Conservation (phyloP, 2,113 vertebrate genomes). For the Gracilinanus agilis region DNA sequence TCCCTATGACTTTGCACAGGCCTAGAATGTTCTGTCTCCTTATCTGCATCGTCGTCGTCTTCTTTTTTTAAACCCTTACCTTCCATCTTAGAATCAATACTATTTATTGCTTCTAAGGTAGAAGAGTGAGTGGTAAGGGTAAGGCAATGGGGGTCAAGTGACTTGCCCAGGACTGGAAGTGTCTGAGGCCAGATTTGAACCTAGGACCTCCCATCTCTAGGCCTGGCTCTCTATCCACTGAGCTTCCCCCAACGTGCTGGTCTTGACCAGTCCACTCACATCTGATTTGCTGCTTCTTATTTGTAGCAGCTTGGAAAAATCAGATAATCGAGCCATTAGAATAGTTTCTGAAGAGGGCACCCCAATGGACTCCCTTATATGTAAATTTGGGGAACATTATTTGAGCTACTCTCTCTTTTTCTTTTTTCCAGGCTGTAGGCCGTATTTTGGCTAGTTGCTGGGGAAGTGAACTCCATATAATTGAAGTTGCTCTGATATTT, state of each 20-base stretch:
- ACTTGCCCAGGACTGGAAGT: no score
- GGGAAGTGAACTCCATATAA: not conserved
- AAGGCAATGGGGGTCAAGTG: no score
- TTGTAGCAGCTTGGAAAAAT: not conserved
- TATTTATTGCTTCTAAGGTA: no score
- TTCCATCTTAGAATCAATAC: no score
- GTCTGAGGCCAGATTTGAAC: no score
- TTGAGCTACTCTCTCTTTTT: not conserved
- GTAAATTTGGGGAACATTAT: not conserved
- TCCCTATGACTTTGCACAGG: not conserved
- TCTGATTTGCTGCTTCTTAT: not conserved
- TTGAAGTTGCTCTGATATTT: not conserved
- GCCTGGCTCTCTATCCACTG: no score
- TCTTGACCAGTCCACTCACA: not conserved
- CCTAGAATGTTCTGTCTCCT: not conserved
- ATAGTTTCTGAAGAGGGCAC: not conserved
- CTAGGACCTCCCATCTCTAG: no score
- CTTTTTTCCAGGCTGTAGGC: not conserved
- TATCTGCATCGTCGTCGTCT: no score
- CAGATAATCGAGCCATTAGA: not conserved
- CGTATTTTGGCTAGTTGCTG: not conserved
- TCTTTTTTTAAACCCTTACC: no score
- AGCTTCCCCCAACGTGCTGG: not conserved
- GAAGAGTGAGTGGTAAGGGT: no score
- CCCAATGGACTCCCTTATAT: not conserved